Conservation (phyloP, 2,113 vertebrate genomes). For the Sciurus niger region DNA sequence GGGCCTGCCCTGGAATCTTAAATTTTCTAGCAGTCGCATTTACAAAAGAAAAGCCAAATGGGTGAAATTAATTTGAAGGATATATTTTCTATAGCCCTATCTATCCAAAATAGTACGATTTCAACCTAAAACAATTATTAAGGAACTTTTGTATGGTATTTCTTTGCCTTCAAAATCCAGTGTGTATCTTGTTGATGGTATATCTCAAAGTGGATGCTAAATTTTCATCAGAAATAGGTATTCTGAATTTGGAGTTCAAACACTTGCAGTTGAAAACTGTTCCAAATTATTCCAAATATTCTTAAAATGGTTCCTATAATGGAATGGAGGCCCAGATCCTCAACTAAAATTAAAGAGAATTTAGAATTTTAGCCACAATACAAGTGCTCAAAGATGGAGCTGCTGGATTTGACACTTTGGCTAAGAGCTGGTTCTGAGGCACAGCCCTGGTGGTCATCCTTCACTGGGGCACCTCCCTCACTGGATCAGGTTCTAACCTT, state of each 20-base stretch:
- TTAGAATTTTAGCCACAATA: background rate
- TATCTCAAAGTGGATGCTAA: background rate
- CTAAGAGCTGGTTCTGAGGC: background rate
- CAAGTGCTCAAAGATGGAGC: background rate
- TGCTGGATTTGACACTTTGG: fast-evolving
- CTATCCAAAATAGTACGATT: background rate
- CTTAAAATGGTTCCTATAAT: background rate
- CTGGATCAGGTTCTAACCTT: background rate
- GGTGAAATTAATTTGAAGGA: background rate
- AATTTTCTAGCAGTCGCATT: background rate
- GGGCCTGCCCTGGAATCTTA: background rate
- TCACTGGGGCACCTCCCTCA: fast-evolving
- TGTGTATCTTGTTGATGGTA: background rate
- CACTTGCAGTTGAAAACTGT: background rate
- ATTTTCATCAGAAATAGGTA: background rate
- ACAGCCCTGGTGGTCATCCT: background rate
- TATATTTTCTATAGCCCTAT: background rate
- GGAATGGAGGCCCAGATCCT: background rate
- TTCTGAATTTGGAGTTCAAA: background rate
- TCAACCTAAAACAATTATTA: background rate
- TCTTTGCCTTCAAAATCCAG: background rate
- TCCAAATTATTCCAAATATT: background rate
- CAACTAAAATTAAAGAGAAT: background rate
- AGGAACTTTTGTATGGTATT: fast-evolving
- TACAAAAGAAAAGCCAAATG: background rate